Evolutionary conservation across 2,888 invertebrate species (phyloP), one percentile per base, ranked within the genome.

Genomic region (Adelphocoris suturalis): DNA sequence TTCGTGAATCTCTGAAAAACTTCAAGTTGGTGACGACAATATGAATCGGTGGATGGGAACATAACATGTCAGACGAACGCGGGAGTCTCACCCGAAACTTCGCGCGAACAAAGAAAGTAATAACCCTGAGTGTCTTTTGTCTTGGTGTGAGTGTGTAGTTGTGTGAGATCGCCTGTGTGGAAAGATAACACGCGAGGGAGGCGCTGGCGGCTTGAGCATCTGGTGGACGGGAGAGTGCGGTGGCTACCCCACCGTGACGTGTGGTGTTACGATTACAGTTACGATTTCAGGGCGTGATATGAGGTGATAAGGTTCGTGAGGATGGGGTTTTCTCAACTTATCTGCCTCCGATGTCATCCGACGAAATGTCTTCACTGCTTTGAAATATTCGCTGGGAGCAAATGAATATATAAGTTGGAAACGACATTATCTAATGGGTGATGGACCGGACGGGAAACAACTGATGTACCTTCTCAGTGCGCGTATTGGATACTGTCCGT

Each of bases 241-340:
- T 68, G 68, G 23, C 12, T 23, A 68, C 19, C 68, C 5, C 68
- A 12, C 68, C 68, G 68, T 68, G 68, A 68, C 68, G 68, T 68
- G 68, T 68, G 68, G 68, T 68, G 68, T 68, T 68, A 68, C 52
- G 13, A 14, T 14, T 16, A 52, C 23, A 23, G 68, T 23, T 68
- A 23, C 23, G 23, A 23, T 68, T 68, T 23, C 68, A 68, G 68
- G 68, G 23, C 19, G 11, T 23, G 23, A 68, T 68, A 23, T 27
- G 23, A 13, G 11, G 68, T 68, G 68, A 68, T 68, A 23, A 68
- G 13, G 37, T 37, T 37, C 37, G 37, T 2, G 37, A 4, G 37
- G 37, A 37, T 37, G 37, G 37, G 37, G 23, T 23, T 68, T 68
- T 27, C 68, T 27, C 27, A 23, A 68, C 68, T 68, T 23, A 9